These are phyloP conservation scores for Cheilosia pagana DNA, from an alignment of 2,888 invertebrate species.

Conservation along the genomic window DNA sequence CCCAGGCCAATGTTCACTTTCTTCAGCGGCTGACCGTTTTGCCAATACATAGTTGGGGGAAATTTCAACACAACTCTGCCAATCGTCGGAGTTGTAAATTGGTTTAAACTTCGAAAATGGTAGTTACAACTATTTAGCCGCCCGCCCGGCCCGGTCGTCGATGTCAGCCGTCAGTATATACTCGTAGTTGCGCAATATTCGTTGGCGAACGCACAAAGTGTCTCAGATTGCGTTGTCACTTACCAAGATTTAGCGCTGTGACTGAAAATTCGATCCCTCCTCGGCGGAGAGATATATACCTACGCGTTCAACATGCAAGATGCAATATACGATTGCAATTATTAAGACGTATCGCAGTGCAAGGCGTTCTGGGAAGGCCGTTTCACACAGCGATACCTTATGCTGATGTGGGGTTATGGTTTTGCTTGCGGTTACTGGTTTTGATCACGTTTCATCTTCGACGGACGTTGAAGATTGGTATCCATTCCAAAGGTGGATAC, in stretches of 20 bases:
- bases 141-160: slow-evolving; percentile 4
- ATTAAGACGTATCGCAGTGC: slow-evolving; percentile 52
- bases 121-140: slow-evolving; percentile 55
- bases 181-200: slow-evolving; percentile 34
- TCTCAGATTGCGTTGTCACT: slow-evolving; percentile 28
- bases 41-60: slow-evolving; percentile 10
- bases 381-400: slow-evolving; percentile 23
- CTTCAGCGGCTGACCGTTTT: slow-evolving; percentile 12
- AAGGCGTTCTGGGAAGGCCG: slow-evolving; percentile 64
- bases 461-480: slow-evolving; percentile 19
- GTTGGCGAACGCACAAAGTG: slow-evolving; percentile 24
- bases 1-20: slow-evolving; percentile 43
- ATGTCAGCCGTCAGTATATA: neutral
- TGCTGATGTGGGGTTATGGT: slow-evolving; percentile 43
- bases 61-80: slow-evolving; percentile 39
- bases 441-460: slow-evolving; percentile 47
- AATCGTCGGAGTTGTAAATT: slow-evolving; percentile 45
- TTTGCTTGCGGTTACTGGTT: slow-evolving; percentile 48
- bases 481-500: slow-evolving; percentile 43
- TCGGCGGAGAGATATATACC: neutral
- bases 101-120: slow-evolving; percentile 48
- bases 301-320: neutral
- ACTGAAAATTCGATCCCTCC: slow-evolving; percentile 36
- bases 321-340: slow-evolving; percentile 58
- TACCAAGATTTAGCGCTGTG: slow-evolving; percentile 11